Base-by-base conservation (phyloP, 2,888 invertebrate genomes). In the Cephus pulcher region DNA sequence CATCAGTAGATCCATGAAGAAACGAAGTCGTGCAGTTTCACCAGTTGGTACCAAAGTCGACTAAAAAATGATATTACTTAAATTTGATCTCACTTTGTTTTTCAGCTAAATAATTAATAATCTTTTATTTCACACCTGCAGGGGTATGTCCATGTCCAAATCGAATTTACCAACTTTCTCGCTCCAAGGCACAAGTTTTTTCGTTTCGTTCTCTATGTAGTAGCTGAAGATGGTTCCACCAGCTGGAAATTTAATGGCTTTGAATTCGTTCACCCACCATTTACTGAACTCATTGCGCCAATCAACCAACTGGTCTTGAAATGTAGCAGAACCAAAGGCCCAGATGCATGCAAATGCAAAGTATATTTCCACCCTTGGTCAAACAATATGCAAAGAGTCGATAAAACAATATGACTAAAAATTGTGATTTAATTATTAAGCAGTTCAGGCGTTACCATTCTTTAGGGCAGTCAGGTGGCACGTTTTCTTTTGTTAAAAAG, bases 231-330 rank as follows among this genome's bases (percentile, higher is more conserved):
- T 95, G 75, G 95, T 97, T 3, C 96, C 97, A 2, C 94, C 93
- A 0, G 94, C 88, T 0, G 98, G 98, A 92, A 98, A 98, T 91
- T 97, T 97, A 35, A 98, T 94, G 0, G 96, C 94, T 92, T 98
- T 98, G 91, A 98, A 98, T 92, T 98, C 98, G 83, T 95, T 96
- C 33, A 94, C 93, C 94, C 98, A 99, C 98, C 98, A 98, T 91
- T 98, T 98, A 89, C 96, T 97, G 91, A 98, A 98, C 89, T 98
- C 98, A 84, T 96, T 96, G 73, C 98, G 94, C 95, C 98, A 97
- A 90, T 98, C 98, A 4, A 96, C 94, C 71, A 97, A 93, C 93
- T 98, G 96, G 92, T 98, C 98, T 93, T 97, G 97, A 91, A 97
- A 98, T 79, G 97, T 94, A 0, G 96, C 95, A 0, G 98, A 97